These are phyloP conservation scores for Tarsius wallacei DNA, from an alignment of 2,797 vertebrate genomes.

Conservation along the genomic window DNA sequence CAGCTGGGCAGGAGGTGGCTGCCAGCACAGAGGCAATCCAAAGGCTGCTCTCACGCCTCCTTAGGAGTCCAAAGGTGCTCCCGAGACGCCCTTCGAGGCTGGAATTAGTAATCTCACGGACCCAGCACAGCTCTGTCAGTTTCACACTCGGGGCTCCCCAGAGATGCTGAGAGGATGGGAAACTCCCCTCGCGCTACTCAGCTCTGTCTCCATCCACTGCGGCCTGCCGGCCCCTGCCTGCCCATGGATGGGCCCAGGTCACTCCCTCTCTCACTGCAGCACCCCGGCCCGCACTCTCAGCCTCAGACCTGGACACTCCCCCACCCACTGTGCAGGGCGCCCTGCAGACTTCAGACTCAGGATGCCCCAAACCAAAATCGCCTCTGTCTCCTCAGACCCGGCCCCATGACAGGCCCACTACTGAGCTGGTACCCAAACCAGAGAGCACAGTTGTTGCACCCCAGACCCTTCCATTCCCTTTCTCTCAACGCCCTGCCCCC, in stretches of 20 bases:
- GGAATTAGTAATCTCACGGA: too few relatives aligned
- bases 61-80: not conserved
- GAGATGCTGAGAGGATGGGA: not conserved
- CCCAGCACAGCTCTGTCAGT: not conserved
- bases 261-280: not conserved
- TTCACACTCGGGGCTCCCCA: not conserved
- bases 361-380: not conserved
- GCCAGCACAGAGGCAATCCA: not conserved
- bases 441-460: not conserved
- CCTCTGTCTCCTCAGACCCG: not conserved
- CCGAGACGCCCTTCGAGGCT: not conserved
- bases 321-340: accelerated
- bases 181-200: not conserved
- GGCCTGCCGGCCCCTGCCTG: not conserved
- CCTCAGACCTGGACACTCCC: not conserved
- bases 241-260: not conserved
- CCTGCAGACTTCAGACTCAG: not conserved
- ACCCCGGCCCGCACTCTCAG: not conserved
- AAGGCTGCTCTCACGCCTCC: not conserved
- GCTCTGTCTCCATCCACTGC: not conserved
- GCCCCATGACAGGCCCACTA: not conserved
- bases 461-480: not conserved
- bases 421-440: not conserved
- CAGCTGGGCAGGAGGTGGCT: not conserved
- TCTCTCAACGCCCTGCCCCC: too few relatives aligned